Base-by-base conservation (phyloP, 2,113 vertebrate species). In the Perccottus glenii region DNA sequence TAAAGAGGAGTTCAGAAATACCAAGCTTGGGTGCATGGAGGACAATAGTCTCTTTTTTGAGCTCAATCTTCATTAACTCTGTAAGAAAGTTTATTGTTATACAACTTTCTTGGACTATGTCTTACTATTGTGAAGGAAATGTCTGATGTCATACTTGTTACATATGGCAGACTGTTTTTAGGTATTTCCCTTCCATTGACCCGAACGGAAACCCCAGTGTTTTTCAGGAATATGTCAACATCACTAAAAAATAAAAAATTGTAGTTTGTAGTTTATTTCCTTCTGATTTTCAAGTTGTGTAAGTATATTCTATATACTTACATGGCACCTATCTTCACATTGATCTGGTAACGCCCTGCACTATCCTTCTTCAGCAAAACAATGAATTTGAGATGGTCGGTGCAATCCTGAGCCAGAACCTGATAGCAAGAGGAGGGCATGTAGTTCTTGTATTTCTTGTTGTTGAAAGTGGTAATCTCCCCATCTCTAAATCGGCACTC, bases 361-460 rank as follows among this genome's bases (percentile, higher is more conserved):
- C 60, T 38, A 60, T 81, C 89, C 47, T 90, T 93, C 87, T 90
- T 95, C 59, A 90, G 62, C 62, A 90, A 86, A 73, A 95, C 90
- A 51, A 95, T 83, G 70, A 94, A 95, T 71, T 94, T 95, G 64
- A 92, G 76, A 70, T 94, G 92, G 9, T 87, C 10, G 1, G 92
- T 94, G 64, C 93, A 93, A 62, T 95, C 95, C 67, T 93, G 91
- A 0, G 88, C 89, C 72, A 95, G 59, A 67, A 95, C 64, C 36
- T 96, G 93, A 83, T 92, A 88, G 83, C 93, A 95, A 27, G 85
- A 87, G 61, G 63, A 48, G n/a, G 93, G 90, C 87, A 92, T 91
- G 56, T 88, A 64, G 11, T 88, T 91, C 15, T 73, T 84, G 86
- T 87, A 92, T 64, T 5, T 70, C 40, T 77, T 78, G 10, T 86